Conservation (phyloP, 2,113 vertebrate genomes). For the Eulemur rufifrons region DNA sequence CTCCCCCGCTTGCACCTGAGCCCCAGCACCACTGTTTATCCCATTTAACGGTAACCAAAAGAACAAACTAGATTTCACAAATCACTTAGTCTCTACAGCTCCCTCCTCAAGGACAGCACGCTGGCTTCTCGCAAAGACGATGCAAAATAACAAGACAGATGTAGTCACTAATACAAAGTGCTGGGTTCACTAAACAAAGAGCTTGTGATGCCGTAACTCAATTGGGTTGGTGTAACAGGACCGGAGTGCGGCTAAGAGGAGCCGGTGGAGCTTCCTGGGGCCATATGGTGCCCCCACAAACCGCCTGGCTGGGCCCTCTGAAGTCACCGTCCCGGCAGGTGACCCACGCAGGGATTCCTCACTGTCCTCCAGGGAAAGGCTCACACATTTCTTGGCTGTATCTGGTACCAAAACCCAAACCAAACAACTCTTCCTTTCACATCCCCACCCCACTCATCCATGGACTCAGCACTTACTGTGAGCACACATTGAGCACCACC, state of each 20-base stretch:
- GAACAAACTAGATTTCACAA: constrained; percentile 77
- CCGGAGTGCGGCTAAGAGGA: background rate
- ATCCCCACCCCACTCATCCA: background rate
- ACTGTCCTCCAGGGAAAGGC: background rate
- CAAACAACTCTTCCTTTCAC: background rate
- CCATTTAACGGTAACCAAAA: constrained; percentile 80
- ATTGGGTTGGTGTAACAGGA: background rate
- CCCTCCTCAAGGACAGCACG: constrained; percentile 53
- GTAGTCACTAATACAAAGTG: constrained; percentile 46
- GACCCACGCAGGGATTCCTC: background rate
- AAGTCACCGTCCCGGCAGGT: background rate
- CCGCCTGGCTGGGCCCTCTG: background rate
- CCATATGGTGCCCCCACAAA: accelerated
- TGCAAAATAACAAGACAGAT: constrained; percentile 69
- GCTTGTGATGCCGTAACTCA: constrained; percentile 59
- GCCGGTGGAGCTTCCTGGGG: accelerated
- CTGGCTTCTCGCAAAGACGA: constrained; percentile 56
- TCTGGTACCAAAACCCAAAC: background rate
- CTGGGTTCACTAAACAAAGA: constrained; percentile 73
- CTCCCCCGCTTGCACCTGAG: background rate
- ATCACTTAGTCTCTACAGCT: constrained; percentile 74
- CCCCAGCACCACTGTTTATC: constrained; percentile 38
- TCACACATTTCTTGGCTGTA: background rate
- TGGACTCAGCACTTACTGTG: background rate
- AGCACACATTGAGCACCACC: background rate